Base-by-base conservation (phyloP, 2,113 vertebrate species). In the Xenopus laevis region DNA sequence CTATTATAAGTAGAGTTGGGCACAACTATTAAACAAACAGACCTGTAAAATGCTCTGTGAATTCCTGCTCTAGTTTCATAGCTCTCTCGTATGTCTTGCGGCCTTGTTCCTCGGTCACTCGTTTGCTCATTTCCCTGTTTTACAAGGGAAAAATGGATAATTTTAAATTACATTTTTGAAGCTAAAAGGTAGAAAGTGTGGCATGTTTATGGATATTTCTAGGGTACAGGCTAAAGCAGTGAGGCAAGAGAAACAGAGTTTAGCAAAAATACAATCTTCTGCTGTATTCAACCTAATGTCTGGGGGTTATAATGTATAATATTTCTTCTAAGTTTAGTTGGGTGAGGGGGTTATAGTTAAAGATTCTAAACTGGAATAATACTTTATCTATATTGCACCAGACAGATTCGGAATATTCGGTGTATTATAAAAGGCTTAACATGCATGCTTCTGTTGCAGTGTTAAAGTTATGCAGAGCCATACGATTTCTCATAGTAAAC, bases 41-140 rank as follows among this genome's bases (percentile, higher is more conserved):
- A 99, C 97, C 95, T 92, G 97, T 99, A 84, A 99, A 99, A 79
- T 98, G 95, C 85, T 99, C 97, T 7, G 95, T 97, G 82, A 99
- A 99, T 82, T 99, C 97, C 78, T 96, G 97, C 84, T 99, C 97
- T 89, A 99, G 89, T 82, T 98, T 99, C 85, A 89, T 87, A 65
- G 97, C 97, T 87, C 97, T 84, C 84, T 99, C 97, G 76, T 95
- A 96, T 0, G 96, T 98, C 84, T 98, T 99, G 84, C 85, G 91
- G 75, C 94, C 94, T 86, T 98, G 97, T 68, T 99, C 97, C 71
- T 98, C 97, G 0, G 92, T 95, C 81, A 99, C 89, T 23, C 97
- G 94, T 81, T 97, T 98, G 90, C 98, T 99, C 96, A 99, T 98
- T 87, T 99, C 97, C 94, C 97, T 98, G 84, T 33, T 69, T 75